Evolutionary conservation across 2,888 invertebrate species (phyloP), one percentile per base, ranked within the genome.

Genomic region (Brachynemurus nebulosus): DNA sequence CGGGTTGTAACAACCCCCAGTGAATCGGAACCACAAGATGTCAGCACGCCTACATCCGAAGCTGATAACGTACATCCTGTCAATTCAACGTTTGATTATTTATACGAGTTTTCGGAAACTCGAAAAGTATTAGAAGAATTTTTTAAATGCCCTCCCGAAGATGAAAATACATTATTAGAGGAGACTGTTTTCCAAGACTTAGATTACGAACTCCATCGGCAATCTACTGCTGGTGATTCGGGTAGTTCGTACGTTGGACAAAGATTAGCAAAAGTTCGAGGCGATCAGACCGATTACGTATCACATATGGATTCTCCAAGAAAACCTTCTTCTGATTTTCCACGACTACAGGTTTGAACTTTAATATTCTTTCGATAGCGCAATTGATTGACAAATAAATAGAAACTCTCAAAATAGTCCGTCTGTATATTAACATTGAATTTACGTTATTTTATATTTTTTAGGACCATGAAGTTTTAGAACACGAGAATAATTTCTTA

Each of bases 51-150:
- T 19, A 14, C 40, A n/a, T 19, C 25, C 30, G 42, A 34, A 11
- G 21, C 38, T 7, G 38, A 35, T 18, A 33, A 45, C 38, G 34
- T 46, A 20, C 48, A 51, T 35, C 54, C 59, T 19, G 55, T 47
- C 16, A 70, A 72, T 46, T 70, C 82, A 42, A 84, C 86, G 25
- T 88, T 86, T 61, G 88, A 90, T 68, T 89, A 89, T 66, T 65
- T 89, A 50, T 90, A 90, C 63, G 91, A 91, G 65, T 90, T 90
- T 66, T 90, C 90, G 0, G 90, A 91, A 66, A 91, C 91, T 18
- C 72, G 89, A 52, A 90, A 90, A 68, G 90, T 91, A 38, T 68
- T 91, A 35, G 90, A 91, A 59, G 90, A 91, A 66, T 91, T 91
- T 68, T 91, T 90, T 69, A 80, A 85, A 62, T 84, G 85, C 60